These are phyloP conservation scores for Arbacia lixula DNA, from an alignment of 53 echinoderm and acorn worm species.

Conservation along the genomic window DNA sequence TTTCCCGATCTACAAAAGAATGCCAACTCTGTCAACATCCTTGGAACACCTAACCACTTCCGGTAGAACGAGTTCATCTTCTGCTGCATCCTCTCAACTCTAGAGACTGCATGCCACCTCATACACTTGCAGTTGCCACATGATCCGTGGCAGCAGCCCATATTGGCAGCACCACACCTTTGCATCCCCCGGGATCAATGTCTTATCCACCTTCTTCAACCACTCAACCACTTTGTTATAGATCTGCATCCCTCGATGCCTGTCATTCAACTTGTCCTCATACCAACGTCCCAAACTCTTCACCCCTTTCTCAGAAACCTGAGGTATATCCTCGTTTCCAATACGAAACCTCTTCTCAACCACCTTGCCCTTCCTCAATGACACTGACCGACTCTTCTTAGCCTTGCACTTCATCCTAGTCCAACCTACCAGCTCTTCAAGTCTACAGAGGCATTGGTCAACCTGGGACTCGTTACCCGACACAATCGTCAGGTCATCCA, in stretches of 20 bases:
- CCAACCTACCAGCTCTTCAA: conserved; percentile 56
- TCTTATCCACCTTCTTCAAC: conserved; percentile 32
- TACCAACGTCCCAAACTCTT: conserved; percentile 55
- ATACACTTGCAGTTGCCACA: conserved; percentile 52
- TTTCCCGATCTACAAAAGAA: too few species aligned
- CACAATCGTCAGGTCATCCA: conserved; percentile 56
- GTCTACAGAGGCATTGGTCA: conserved; percentile 21
- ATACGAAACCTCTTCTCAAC: conserved; percentile 33
- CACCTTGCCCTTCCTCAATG: conserved; percentile 40
- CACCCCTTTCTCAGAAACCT: conserved; percentile 41
- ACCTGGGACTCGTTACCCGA: conserved; percentile 31
- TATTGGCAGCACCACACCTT: conserved; percentile 49
- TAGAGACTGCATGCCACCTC: conserved; percentile 14
- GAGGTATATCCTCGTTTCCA: conserved; percentile 52
- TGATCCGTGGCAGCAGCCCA: conserved; percentile 52
- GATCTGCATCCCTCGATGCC: conserved; percentile 27
- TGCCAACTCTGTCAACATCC: too few species aligned
- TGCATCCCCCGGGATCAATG: conserved; percentile 45
- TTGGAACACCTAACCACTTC: neutral
- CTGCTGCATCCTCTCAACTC: conserved; percentile 28
- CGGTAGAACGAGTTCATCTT: conserved; percentile 6
- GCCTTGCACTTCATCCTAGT: conserved; percentile 60
- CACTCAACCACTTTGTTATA: conserved; percentile 40
- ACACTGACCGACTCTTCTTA: conserved; percentile 52
- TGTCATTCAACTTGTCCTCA: conserved; percentile 43